Evolutionary conservation across 2,888 invertebrate genomes (phyloP).

Genomic region (Chamaedrilus cognettii): DNA sequence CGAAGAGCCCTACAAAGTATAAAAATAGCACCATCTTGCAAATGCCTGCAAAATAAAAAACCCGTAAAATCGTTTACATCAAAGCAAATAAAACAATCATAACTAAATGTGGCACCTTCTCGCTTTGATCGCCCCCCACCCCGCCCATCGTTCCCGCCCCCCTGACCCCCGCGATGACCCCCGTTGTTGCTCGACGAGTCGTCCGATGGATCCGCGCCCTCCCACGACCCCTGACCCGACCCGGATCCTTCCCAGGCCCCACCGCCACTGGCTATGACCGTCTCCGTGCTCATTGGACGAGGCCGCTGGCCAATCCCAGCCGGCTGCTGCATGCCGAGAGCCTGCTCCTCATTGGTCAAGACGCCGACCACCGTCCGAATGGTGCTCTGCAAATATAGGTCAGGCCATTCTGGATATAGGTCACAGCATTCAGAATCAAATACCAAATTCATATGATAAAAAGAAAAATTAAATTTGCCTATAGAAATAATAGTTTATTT

Average conservation of each 20-base stretch:
- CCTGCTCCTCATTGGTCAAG: conserved; percentile 73
- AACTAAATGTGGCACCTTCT: too few species aligned
- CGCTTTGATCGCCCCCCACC: neutral
- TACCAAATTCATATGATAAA: too few species aligned
- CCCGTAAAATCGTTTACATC: too few species aligned
- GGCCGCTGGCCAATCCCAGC: conserved; percentile 77
- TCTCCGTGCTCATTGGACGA: conserved; percentile 65
- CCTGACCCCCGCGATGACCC: conserved; percentile 14
- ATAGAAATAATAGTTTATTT: too few species aligned
- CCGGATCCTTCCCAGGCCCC: too few species aligned
- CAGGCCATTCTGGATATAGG: too few species aligned
- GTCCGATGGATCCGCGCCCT: conserved; percentile 35
- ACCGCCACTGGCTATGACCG: conserved; percentile 46
- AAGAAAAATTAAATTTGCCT: too few species aligned
- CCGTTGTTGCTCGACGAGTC: conserved; percentile 15
- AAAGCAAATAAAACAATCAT: too few species aligned
- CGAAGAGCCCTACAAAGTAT: too few species aligned
- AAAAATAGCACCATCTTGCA: too few species aligned
- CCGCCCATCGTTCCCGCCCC: neutral
- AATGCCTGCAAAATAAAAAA: too few species aligned
- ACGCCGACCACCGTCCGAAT: conserved; percentile 70
- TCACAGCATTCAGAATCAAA: too few species aligned
- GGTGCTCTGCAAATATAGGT: conserved; percentile 61
- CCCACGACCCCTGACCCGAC: conserved; percentile 40
- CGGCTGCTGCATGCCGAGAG: conserved; percentile 72